Evolutionary conservation across 1,140 invertebrate species (phyloP).

Genomic region (Formica selysi): DNA sequence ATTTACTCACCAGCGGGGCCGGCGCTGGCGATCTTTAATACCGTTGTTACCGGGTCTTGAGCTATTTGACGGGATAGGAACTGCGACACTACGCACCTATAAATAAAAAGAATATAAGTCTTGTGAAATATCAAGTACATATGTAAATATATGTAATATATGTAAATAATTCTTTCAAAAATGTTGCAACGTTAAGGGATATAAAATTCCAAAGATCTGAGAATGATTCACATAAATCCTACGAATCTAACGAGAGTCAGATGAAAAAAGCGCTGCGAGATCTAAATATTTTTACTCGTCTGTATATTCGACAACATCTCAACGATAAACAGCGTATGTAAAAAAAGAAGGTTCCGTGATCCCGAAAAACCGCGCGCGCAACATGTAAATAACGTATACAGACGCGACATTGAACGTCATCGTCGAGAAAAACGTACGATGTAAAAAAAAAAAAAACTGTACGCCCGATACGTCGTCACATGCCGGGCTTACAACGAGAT

Average conservation of each 20-base stretch:
- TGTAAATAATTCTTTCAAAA: not conserved
- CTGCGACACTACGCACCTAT: conserved; percentile 53
- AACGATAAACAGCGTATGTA: not conserved
- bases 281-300: conserved; percentile 27
- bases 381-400: conserved; percentile 22
- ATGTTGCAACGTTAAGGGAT: not conserved
- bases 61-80: not conserved
- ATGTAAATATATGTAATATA: too few relatives aligned
- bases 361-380: not conserved
- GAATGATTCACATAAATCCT: not conserved
- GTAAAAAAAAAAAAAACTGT: not conserved
- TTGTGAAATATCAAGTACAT: conserved; percentile 1
- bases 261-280: not conserved
- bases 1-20: conserved; percentile 56
- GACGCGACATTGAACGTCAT: conserved; percentile 19
- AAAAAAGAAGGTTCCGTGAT: not conserved
- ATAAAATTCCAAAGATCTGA: not conserved
- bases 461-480: not conserved
- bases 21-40: not conserved
- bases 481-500: not conserved
- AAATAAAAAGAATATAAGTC: conserved; percentile 1
- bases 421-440: conserved; percentile 17
- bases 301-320: not conserved
- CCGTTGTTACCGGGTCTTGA: not conserved
- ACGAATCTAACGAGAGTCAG: not conserved